Evolutionary conservation across 2,797 vertebrate species (phyloP).

Genomic region (Trichosurus vulpecula): DNA sequence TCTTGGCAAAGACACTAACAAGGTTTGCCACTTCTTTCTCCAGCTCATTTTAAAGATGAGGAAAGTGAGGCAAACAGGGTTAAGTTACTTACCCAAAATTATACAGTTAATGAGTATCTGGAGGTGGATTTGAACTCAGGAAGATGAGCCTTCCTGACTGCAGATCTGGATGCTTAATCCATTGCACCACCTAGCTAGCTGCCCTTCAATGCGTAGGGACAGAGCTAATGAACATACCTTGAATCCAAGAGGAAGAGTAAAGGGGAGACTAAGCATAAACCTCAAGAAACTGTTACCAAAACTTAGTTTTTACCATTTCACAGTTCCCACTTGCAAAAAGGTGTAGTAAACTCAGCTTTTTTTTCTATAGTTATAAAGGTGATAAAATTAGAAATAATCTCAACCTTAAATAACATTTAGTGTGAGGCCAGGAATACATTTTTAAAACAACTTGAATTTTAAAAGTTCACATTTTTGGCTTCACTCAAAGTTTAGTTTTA

Average conservation of each 20-base stretch:
- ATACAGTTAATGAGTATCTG: not conserved
- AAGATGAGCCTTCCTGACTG: not conserved
- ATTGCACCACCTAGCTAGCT: not conserved
- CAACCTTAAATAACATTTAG: conserved; percentile 42
- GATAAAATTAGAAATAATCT: conserved; percentile 18
- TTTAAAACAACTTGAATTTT: conserved; percentile 31
- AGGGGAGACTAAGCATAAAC: not conserved
- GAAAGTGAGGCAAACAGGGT: not conserved
- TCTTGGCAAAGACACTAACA: not conserved
- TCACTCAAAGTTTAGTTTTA: not conserved
- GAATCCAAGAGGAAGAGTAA: not conserved
- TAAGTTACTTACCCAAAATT: not conserved
- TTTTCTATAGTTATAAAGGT: not conserved
- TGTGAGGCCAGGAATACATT: conserved; percentile 40
- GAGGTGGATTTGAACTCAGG: not conserved
- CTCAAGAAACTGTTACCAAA: not conserved
- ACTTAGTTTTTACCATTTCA: not conserved
- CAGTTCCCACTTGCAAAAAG: conserved; percentile 28
- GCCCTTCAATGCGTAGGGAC: not conserved
- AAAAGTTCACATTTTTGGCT: conserved; percentile 3
- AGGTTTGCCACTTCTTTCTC: not conserved
- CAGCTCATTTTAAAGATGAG: not conserved
- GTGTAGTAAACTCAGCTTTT: not conserved
- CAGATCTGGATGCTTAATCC: not conserved
- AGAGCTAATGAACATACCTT: not conserved